Base-by-base conservation (phyloP, 2,113 vertebrate species). In the Miniopterus natalensis region DNA sequence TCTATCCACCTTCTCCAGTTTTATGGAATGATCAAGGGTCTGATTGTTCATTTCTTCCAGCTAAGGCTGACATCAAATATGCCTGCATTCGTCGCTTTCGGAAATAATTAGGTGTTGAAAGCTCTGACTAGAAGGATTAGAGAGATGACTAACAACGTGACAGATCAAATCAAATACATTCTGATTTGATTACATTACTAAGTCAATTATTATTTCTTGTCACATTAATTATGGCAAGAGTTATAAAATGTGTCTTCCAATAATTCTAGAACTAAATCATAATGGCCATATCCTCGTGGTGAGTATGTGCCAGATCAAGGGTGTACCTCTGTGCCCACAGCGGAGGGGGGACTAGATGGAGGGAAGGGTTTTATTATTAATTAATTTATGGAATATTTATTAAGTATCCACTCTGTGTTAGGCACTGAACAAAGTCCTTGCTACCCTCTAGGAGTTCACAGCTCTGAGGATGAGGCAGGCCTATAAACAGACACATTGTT, bases 181-280 rank as follows among this genome's bases (percentile, higher is more conserved):
- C 94, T 97, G 95, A 97, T 97, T 94, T 98, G 96, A 97, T 97
- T 97, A 95, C 97, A 96, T 97, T 98, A 97, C 96, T 95, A 93
- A 98, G 95, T 97, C 97, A 97, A 95, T 98, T 97, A 98, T 97
- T 98, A 96, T 97, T 98, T 97, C 96, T 98, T 97, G 97, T 98
- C 97, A 97, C 94, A 96, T 98, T 98, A 97, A 98, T 97, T 97
- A 97, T 96, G 91, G 94, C 90, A 97, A 91, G 94, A 97, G 94
- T 96, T 97, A 94, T 95, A 97, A 97, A 95, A 96, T 92, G 85
- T 96, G 96, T 95, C 96, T 97, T 95, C 90, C 85, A 94, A 95
- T 96, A 96, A 98, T 87, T 97, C 65, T 40, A 74, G 84, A 94
- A 95, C 87, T 97, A 88, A 97, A 91, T 97, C 90, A 91, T 95